Conservation (phyloP, 2,113 vertebrate species). For the Phalacrocorax carbo region DNA sequence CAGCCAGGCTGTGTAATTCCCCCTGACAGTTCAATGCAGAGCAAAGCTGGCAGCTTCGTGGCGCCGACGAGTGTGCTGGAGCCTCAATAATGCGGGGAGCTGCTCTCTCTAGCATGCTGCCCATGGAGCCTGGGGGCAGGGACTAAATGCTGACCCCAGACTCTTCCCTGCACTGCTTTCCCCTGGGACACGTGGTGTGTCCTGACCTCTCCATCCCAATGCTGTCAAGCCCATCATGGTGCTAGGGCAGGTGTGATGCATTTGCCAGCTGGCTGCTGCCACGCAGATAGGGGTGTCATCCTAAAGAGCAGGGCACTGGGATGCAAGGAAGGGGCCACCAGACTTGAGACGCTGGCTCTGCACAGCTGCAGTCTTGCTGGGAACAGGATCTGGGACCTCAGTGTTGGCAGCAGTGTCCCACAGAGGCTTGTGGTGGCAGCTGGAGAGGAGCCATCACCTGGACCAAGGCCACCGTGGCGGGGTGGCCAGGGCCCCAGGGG, state of each 20-base stretch:
- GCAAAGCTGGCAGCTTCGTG: background rate
- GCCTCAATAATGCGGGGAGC: conserved; percentile 45
- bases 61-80: conserved; percentile 1
- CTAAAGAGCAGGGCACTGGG: background rate
- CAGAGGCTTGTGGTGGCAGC: background rate
- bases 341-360: rapidly evolving
- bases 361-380: background rate
- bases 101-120: background rate
- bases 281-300: background rate
- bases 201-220: background rate
- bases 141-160: background rate
- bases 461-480: rapidly evolving
- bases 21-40: conserved; percentile 67
- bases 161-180: background rate
- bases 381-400: background rate
- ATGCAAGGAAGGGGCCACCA: background rate
- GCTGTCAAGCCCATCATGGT: background rate
- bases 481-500: background rate
- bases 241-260: no score
- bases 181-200: background rate
- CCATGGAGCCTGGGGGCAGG: background rate
- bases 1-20: conserved; percentile 47
- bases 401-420: background rate
- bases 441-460: rapidly evolving
- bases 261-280: background rate